phyloP scores from a whole-genome alignment of 2,113 vertebrate genomes.

The Odontesthes bonariensis region DNA sequence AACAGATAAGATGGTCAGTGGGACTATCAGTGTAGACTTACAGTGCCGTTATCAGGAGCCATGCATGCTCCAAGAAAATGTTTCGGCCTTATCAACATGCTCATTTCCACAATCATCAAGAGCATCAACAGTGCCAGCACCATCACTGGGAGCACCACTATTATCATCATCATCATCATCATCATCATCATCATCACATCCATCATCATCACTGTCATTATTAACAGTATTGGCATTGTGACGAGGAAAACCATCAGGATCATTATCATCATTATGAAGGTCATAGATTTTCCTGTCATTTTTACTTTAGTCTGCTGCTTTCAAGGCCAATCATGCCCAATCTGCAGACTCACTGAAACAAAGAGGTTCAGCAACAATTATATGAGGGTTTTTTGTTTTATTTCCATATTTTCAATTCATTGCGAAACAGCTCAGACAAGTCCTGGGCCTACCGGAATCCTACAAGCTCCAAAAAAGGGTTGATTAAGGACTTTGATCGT shows the following conservation, averaged over 20 bases:
- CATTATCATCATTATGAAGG: conserved; percentile 52
- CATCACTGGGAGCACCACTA: conserved; percentile 46
- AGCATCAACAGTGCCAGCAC: conserved; percentile 48
- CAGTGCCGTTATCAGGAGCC: conserved; percentile 60
- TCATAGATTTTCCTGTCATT: conserved; percentile 29
- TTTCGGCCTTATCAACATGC: conserved; percentile 67
- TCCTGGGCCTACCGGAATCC: no score
- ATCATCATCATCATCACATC: conserved; percentile 66
- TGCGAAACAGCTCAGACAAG: not conserved
- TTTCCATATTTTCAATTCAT: not conserved
- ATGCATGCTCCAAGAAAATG: conserved; percentile 62
- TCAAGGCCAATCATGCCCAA: not conserved
- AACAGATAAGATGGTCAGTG: conserved; percentile 54
- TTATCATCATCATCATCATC: conserved; percentile 45
- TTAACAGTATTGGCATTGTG: conserved; percentile 68
- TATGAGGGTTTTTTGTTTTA: not conserved
- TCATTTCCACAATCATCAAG: conserved; percentile 73
- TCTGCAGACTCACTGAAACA: not conserved
- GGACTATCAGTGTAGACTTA: conserved; percentile 47
- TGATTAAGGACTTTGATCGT: no score
- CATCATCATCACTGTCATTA: conserved; percentile 66
- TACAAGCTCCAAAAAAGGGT: not conserved
- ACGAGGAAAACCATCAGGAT: conserved; percentile 57
- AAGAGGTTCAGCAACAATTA: not conserved
- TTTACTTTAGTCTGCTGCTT: conserved; percentile 12